Base-by-base conservation (phyloP, 2,797 vertebrate species). In the Rhadinocentrus ornatus region DNA sequence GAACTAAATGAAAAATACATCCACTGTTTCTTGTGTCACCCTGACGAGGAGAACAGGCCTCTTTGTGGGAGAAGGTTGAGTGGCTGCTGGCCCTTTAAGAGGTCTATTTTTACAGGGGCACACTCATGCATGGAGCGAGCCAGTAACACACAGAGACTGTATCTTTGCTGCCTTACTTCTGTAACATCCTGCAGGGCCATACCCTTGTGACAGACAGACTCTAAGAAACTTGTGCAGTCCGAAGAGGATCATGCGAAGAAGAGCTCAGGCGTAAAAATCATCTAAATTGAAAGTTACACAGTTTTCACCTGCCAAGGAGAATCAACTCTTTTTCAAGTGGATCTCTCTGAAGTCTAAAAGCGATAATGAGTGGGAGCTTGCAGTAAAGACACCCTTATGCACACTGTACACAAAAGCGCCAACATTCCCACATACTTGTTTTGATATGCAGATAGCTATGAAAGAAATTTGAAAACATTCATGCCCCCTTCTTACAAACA, bases 21-120 rank as follows among this genome's bases (percentile, higher is more conserved):
- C 70, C 48, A 66, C 73, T 74, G 69, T 83, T 87, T 82, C 83
- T 87, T 77, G 31, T 78, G 86, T 87, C 78, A 85, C 77, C 80
- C 83, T 71, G 81, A 82, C 65, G 85, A 89, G 86, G 83, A 85
- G 81, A 78, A 77, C 78, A 73, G 85, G 81, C 82, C 84, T 88
- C 88, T 88, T n/a, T 73, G 87, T 90, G 83, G 77, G 81, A 90
- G 82, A 85, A 77, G 90, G 85, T 86, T 87, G 89, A 86, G 79
- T 87, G 85, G 78, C 69, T 81, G 78, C 92, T 93, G 90, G 88
- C 88, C 87, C 93, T 94, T 94, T 94, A 94, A 94, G 93, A 93
- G 88, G 83, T 92, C 92, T 93, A 94, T 93, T 94, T 94, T 93
- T 94, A 93, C 89, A 89, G 91, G 88, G 88, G 79, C 92, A 93